Conservation (phyloP, 35 echinoderm and acorn worm species). For the Apostichopus japonicus region DNA sequence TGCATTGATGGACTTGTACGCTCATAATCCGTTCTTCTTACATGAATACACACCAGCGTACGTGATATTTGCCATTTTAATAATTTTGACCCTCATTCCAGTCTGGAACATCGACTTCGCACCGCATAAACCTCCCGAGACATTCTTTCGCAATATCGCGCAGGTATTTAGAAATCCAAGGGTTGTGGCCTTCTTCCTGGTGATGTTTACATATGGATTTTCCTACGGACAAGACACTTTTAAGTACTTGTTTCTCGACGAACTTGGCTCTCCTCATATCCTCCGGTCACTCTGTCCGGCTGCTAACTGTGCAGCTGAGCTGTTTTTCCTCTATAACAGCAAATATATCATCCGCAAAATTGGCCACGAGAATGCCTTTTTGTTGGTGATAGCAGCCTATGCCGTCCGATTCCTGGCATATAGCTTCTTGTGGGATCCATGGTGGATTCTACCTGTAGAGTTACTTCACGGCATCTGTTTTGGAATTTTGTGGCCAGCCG, state of each 20-base stretch:
- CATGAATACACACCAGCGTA: slow-evolving; percentile 65
- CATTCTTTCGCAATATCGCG: slow-evolving; percentile 48
- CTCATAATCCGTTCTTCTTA: slow-evolving; percentile 16
- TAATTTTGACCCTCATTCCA: slow-evolving; percentile 33
- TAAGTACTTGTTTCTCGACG: slow-evolving; percentile 66
- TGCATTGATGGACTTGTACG: slow-evolving; percentile 58
- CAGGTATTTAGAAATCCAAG: slow-evolving; percentile 39
- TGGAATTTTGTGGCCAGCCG: slow-evolving; percentile 68
- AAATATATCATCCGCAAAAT: slow-evolving; percentile 63
- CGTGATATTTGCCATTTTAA: slow-evolving; percentile 41
- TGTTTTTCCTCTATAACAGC: slow-evolving; percentile 75
- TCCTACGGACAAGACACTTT: slow-evolving; percentile 66
- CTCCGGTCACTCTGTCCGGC: slow-evolving; percentile 57
- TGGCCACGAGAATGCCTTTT: slow-evolving; percentile 60
- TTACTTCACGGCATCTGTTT: slow-evolving; percentile 78
- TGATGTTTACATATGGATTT: slow-evolving; percentile 60
- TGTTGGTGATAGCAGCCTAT: slow-evolving; percentile 56
- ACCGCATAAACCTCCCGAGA: slow-evolving; percentile 49
- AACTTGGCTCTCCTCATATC: slow-evolving; percentile 57
- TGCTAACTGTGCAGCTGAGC: slow-evolving; percentile 59
- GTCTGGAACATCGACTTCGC: slow-evolving; percentile 49
- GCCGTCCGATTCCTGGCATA: slow-evolving; percentile 61
- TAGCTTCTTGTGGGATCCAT: slow-evolving; percentile 65
- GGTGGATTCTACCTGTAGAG: slow-evolving; percentile 65
- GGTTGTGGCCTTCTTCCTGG: slow-evolving; percentile 51